These are phyloP conservation scores for Urosaurus nigricauda DNA, from an alignment of 2,797 vertebrate species.

Conservation along the genomic window DNA sequence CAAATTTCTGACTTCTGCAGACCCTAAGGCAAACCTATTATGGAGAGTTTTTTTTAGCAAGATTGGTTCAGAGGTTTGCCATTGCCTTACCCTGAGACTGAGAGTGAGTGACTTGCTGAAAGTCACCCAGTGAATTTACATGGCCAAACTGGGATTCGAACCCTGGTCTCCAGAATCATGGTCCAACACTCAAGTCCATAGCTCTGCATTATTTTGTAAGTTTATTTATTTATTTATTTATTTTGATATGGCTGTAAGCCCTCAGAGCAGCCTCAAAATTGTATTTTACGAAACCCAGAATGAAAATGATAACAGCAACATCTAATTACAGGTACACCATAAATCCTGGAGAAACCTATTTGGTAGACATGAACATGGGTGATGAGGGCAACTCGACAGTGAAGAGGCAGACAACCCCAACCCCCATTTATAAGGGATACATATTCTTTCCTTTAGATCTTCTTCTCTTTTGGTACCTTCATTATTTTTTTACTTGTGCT, in stretches of 20 bases:
- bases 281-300: background rate
- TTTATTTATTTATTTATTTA: too few species aligned
- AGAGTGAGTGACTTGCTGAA: too few species aligned
- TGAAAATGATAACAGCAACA: background rate
- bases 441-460: too few species aligned
- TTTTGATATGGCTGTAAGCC: background rate
- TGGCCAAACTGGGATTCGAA: too few species aligned
- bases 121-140: too few species aligned
- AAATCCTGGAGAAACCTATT: background rate
- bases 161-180: too few species aligned
- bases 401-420: background rate
- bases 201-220: background rate
- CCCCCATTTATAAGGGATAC: background rate
- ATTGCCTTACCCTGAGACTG: too few species aligned
- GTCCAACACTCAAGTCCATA: background rate
- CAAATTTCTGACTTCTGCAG: too few species aligned
- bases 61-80: too few species aligned
- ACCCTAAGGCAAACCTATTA: too few species aligned
- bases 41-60: too few species aligned
- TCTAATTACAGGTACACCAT: background rate
- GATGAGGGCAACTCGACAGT: background rate
- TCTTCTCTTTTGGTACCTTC: background rate
- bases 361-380: background rate
- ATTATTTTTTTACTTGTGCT: background rate
- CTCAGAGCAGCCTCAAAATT: background rate